Percentiles rank a stretch among this genome's conserved stretches.
Evolutionary conservation across 2,797 vertebrate species (phyloP).

Genomic region (Jordanella pulchra): DNA sequence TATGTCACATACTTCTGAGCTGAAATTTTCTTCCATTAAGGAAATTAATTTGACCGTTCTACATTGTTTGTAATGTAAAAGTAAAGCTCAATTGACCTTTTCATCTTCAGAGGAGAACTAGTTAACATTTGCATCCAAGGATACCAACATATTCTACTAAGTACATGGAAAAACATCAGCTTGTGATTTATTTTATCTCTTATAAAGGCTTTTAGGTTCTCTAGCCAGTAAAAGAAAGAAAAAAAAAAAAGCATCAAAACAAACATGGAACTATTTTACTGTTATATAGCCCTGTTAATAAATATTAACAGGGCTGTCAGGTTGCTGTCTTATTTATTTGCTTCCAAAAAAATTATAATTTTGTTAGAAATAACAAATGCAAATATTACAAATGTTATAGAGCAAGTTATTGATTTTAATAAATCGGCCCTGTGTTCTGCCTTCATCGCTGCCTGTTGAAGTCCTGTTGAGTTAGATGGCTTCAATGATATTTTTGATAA

Average conservation of each 20-base stretch:
- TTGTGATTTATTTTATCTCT: not conserved
- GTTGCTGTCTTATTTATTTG: not conserved
- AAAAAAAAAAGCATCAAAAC: not conserved
- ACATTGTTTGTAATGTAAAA: not conserved
- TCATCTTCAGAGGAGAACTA: not conserved
- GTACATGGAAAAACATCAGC: not conserved
- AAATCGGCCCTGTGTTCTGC: conserved; percentile 8
- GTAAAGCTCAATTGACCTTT: not conserved
- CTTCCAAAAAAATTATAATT: not conserved
- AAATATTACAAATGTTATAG: too few relatives aligned
- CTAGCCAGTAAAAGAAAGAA: not conserved
- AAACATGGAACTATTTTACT: not conserved
- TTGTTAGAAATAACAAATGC: not conserved
- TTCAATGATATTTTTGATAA: conserved; percentile 44
- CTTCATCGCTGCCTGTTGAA: conserved; percentile 7
- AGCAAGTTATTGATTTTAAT: not conserved
- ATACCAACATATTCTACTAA: not conserved
- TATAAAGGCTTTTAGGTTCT: not conserved
- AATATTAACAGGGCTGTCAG: not conserved
- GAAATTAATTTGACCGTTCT: not conserved
- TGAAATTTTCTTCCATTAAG: not conserved
- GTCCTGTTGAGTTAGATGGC: conserved; percentile 19
- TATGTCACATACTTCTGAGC: not conserved
- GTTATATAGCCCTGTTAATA: too few relatives aligned
- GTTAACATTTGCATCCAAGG: not conserved